A percentile compares a stretch with the other conserved stretches of the same genome.
phyloP scores from a whole-genome alignment of 37 sponge, comb jelly and placozoan species.

The Aplysina aerophoba region DNA sequence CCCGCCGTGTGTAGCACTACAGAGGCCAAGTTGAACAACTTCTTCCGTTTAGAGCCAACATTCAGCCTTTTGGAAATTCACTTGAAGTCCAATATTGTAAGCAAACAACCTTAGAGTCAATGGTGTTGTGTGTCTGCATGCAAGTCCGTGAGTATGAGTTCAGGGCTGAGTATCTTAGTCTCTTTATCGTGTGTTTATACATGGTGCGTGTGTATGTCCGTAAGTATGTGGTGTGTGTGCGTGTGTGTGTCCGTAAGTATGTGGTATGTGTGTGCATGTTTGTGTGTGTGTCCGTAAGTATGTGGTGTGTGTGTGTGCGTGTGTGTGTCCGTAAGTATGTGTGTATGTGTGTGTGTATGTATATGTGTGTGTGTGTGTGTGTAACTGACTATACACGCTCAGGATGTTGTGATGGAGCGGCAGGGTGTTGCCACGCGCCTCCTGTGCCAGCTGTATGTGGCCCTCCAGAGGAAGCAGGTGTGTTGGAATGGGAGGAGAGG shows the following conservation, averaged over 20 bases:
- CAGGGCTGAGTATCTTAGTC: no score
- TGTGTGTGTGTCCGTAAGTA: no score
- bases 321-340: background rate
- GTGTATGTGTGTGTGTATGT: background rate
- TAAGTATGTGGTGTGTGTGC: no score
- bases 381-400: constrained; percentile 47
- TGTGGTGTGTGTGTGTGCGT: no score
- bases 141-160: no score
- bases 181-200: no score
- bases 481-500: background rate
- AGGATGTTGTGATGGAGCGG: constrained; percentile 78
- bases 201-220: no score
- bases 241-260: no score
- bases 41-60: constrained; percentile 82
- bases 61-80: constrained; percentile 85
- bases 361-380: constrained; percentile 6
- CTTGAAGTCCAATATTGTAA: constrained; percentile 83
- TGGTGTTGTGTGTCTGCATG: no score
- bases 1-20: constrained; percentile 55
- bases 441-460: constrained; percentile 87
- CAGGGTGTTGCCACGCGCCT: constrained; percentile 79
- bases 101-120: no score
- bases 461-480: constrained; percentile 83
- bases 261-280: no score
- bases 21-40: constrained; percentile 95